These are phyloP conservation scores for Neolamprologus kungweensis DNA, from an alignment of 2,113 vertebrate species.

Conservation along the genomic window DNA sequence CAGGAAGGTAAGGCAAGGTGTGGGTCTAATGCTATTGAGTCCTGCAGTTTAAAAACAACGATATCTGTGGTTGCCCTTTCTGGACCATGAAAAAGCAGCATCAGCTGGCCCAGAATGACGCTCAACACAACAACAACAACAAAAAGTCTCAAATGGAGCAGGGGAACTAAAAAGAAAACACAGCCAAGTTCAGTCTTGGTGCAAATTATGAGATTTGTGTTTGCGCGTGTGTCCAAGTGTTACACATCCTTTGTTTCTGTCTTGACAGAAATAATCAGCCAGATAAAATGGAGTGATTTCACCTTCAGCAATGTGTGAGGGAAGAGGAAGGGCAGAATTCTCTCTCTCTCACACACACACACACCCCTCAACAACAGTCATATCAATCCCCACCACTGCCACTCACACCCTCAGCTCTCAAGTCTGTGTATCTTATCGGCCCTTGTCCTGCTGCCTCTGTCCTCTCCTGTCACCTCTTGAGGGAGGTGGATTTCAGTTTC, in stretches of 20 bases:
- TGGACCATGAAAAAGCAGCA: constrained; percentile 41
- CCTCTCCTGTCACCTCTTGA: constrained; percentile 92
- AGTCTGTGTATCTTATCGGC: background rate
- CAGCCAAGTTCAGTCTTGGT: constrained; percentile 38
- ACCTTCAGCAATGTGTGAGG: background rate
- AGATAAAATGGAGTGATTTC: constrained; percentile 37
- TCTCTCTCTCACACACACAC: background rate
- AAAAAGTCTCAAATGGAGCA: background rate
- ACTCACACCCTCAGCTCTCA: background rate
- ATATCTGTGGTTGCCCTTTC: constrained; percentile 31
- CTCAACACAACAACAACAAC: constrained; percentile 11
- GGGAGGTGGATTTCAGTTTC: constrained; percentile 83
- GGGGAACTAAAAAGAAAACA: constrained; percentile 18
- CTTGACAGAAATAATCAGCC: background rate
- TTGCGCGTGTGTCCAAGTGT: background rate
- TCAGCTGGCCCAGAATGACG: constrained; percentile 24
- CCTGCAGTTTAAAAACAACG: constrained; percentile 51
- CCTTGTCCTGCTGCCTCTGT: background rate
- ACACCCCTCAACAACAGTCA: background rate
- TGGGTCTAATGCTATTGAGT: constrained; percentile 38
- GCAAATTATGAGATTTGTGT: constrained; percentile 38
- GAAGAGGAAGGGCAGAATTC: constrained; percentile 20
- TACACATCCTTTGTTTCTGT: constrained; percentile 5
- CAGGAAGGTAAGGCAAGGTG: constrained; percentile 62
- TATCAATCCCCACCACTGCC: background rate